Conservation (phyloP, 2,113 vertebrate genomes). For the Cnemophilus loriae region DNA sequence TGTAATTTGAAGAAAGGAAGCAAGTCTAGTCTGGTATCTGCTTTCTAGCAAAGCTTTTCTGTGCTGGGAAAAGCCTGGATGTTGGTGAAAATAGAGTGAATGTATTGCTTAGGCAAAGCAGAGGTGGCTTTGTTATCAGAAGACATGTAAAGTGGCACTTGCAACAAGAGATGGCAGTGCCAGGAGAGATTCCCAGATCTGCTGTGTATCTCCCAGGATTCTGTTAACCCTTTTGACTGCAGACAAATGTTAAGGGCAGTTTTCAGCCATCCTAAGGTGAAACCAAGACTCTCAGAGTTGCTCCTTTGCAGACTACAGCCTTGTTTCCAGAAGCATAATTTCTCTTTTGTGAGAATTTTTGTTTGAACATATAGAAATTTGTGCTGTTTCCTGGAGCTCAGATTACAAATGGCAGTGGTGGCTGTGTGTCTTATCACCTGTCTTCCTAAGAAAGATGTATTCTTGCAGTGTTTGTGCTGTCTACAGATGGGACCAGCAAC, state of each 20-base stretch:
- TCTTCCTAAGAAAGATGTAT: neutral
- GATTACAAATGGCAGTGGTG: neutral
- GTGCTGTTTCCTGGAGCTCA: neutral
- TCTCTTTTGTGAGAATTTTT: neutral
- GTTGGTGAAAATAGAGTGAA: neutral
- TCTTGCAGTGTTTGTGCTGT: neutral
- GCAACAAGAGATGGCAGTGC: neutral
- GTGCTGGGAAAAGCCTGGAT: neutral
- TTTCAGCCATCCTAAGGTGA: neutral
- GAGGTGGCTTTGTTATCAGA: neutral
- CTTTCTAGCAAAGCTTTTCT: neutral
- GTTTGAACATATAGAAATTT: neutral
- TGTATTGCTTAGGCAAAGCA: neutral
- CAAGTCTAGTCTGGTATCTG: neutral
- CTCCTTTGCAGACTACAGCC: neutral
- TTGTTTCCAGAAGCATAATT: neutral
- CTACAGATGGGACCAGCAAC: neutral
- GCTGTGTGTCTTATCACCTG: neutral
- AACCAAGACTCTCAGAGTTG: neutral
- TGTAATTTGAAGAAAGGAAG: neutral
- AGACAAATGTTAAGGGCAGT: neutral
- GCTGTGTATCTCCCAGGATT: neutral
- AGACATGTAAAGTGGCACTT: neutral
- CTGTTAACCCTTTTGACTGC: neutral
- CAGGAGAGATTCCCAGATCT: neutral